These are phyloP conservation scores for Gambusia affinis DNA, from an alignment of 2,113 vertebrate genomes.

Conservation along the genomic window DNA sequence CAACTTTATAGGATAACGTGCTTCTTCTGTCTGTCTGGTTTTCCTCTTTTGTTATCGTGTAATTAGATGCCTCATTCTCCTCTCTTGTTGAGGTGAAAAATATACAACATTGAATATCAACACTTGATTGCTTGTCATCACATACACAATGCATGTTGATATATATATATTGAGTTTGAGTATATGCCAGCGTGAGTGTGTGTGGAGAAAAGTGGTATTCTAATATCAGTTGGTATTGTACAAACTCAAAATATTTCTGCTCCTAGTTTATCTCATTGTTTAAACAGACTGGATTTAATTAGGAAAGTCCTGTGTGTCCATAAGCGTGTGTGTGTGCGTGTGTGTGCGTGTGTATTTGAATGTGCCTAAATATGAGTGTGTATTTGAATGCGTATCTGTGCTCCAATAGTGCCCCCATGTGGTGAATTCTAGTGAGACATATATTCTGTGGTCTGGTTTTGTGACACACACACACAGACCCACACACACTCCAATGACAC, in stretches of 20 bases:
- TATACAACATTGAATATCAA: slow-evolving; percentile 47
- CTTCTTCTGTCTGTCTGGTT: slow-evolving; percentile 2
- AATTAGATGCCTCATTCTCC: background rate
- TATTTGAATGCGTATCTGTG: slow-evolving; percentile 25
- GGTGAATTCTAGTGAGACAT: slow-evolving; percentile 32
- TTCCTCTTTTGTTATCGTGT: background rate
- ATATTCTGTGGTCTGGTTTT: slow-evolving; percentile 35
- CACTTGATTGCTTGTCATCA: slow-evolving; percentile 41
- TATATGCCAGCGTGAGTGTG: slow-evolving; percentile 15
- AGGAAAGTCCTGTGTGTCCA: slow-evolving; percentile 59
- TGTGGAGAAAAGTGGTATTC: slow-evolving; percentile 29
- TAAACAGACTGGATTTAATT: slow-evolving; percentile 74
- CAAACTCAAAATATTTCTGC: slow-evolving; percentile 62
- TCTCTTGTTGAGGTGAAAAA: slow-evolving; percentile 21
- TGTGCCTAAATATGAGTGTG: slow-evolving; percentile 15
- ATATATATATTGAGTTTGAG: background rate
- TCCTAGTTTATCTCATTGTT: slow-evolving; percentile 73
- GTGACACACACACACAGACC: slow-evolving; percentile 18
- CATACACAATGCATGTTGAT: slow-evolving; percentile 20
- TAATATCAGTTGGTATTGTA: slow-evolving; percentile 51
- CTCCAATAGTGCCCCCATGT: slow-evolving; percentile 69
- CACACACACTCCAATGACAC: slow-evolving; percentile 68
- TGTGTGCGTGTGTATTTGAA: slow-evolving; percentile 3
- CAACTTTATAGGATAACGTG: slow-evolving; percentile 8
- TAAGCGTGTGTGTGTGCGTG: slow-evolving; percentile 22